A percentile compares a stretch with the other conserved stretches of the same genome.
Conservation (phyloP, 2,888 invertebrate genomes). For the Pyrrhosoma nymphula region DNA sequence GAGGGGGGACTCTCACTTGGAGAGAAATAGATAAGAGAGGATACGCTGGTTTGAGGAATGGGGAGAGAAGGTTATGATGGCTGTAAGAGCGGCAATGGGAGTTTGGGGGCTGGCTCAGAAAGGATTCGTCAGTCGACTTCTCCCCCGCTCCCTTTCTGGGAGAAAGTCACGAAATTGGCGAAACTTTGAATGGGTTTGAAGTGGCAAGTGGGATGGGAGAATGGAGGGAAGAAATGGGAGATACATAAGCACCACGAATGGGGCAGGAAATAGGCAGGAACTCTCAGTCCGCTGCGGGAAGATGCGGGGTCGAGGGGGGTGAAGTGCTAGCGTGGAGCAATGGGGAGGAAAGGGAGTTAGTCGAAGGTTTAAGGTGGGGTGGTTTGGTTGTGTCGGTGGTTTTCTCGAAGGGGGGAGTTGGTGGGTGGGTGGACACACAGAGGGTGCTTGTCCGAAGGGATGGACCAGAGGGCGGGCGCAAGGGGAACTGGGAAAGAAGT, state of each 20-base stretch:
- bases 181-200: constrained; percentile 60
- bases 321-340: background rate
- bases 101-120: background rate
- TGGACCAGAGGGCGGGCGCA: background rate
- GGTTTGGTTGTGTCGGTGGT: background rate
- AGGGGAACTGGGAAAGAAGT: background rate
- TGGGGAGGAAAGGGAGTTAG: background rate
- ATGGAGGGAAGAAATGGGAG: background rate
- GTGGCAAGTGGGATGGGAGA: background rate
- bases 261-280: background rate
- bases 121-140: background rate
- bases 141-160: background rate
- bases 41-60: background rate
- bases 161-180: constrained; percentile 63
- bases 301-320: background rate
- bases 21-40: background rate
- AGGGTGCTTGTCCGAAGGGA: background rate
- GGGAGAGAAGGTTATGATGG: background rate
- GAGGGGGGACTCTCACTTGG: background rate
- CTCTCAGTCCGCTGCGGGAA: background rate
- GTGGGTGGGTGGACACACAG: background rate
- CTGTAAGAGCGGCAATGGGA: background rate
- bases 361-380: background rate
- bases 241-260: background rate
- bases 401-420: background rate